Base-by-base conservation (phyloP, 2,888 invertebrate genomes). In the Augiades crinisus region DNA sequence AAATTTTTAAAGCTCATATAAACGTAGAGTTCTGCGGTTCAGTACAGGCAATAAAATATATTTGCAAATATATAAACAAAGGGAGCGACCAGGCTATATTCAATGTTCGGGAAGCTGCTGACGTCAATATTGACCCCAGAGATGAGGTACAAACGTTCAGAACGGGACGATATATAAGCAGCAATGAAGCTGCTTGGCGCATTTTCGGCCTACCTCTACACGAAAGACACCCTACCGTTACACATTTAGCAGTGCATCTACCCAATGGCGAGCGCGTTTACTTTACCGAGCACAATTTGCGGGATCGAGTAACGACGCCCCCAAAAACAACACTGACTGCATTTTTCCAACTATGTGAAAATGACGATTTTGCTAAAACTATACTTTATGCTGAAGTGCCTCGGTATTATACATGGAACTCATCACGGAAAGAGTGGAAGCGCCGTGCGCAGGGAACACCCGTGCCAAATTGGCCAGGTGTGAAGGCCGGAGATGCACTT, bases 291-390 rank as follows among this genome's bases (percentile, higher is more conserved):
- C 16, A 41, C 2, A 75, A 68, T 64, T 60, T 64, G 38, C 51
- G 33, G 41, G 53, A 68, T 19, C 59, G 58, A 60, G 50, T 64
- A n/a, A 47, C 54, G 3, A 10, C 53, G 38, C 64, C 63, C 56
- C 63, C 61, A 27, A 59, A 54, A 27, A 67, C 61, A n/a, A 74
- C 72, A 44, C 60, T 77, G 22, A 64, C 62, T 16, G 66, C 57
- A 24, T 78, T 77, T 60, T 77, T 79, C 46, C 30, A 57, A 17
- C 58, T 75, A 3, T 78, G 74, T 45, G 46, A 65, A 62, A 60
- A 27, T 37, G 70, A 76, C 52, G 54, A 41, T 19, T 75, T 74
- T 62, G 75, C 75, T 37, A 66, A 60, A 65, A 73, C 72, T 8
- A 55, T 74, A 44, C 55, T 74, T 5, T 74, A 76, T 55, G 47